Evolutionary conservation across 1,140 invertebrate genomes (phyloP).

Genomic region (Platyscapa corneri): DNA sequence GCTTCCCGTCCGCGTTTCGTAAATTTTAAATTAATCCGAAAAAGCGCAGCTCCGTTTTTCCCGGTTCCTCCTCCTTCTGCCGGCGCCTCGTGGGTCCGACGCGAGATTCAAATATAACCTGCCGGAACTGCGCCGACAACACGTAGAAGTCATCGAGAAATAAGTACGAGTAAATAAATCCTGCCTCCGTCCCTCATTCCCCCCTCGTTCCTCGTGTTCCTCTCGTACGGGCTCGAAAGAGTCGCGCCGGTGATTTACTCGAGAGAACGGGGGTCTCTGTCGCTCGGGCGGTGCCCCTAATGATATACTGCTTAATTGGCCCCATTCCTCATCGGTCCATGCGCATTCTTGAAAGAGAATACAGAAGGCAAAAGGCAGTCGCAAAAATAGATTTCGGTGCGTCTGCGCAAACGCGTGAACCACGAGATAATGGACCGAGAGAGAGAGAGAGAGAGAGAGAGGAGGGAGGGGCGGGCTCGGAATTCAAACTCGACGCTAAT

Average conservation of each 20-base stretch:
- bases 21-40: background rate
- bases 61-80: too few species aligned
- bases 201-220: too few species aligned
- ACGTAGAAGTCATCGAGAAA: background rate
- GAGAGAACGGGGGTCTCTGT: constrained; percentile 64
- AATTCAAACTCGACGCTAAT: background rate
- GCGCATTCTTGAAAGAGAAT: constrained; percentile 42
- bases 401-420: background rate
- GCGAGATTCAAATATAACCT: background rate
- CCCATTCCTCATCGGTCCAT: constrained; percentile 66
- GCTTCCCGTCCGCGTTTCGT: background rate
- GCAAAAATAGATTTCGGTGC: constrained; percentile 62
- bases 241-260: constrained; percentile 67
- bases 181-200: background rate
- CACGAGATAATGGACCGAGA: constrained; percentile 18
- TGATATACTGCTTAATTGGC: constrained; percentile 72
- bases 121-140: background rate
- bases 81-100: background rate
- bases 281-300: constrained; percentile 64
- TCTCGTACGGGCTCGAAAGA: constrained; percentile 53
- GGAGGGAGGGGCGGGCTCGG: too few species aligned
- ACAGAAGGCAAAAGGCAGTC: constrained; percentile 52
- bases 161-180: background rate
- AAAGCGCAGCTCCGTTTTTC: background rate
- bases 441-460: too few species aligned